Evolutionary conservation across 30 jellyfish, hydroid and myxozoan species (phyloP).

Genomic region (Cassiopea andromeda): DNA sequence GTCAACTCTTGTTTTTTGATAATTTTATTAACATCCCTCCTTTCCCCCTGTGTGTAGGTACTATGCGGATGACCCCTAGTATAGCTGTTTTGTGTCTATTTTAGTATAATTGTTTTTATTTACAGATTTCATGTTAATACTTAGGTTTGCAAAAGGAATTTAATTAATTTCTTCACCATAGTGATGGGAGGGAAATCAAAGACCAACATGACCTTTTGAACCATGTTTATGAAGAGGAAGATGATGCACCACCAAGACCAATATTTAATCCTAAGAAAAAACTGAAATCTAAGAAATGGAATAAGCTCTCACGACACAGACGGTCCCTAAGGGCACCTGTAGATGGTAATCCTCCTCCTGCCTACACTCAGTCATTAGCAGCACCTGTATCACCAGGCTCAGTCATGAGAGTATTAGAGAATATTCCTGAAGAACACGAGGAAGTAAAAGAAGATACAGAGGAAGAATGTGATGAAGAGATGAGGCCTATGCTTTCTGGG

Average conservation of each 20-base stretch:
- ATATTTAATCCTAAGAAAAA: constrained; percentile 81
- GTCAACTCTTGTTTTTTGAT: too few relatives aligned
- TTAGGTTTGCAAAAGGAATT: too few relatives aligned
- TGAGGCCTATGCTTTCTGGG: constrained; percentile 54
- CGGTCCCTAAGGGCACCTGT: constrained; percentile 51
- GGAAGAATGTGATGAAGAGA: constrained; percentile 65
- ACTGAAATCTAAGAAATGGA: constrained; percentile 67
- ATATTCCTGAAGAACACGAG: constrained; percentile 89
- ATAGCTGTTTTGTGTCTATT: too few relatives aligned
- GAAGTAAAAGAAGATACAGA: constrained; percentile 71
- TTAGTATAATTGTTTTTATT: too few relatives aligned
- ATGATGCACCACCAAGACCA: constrained; percentile 84
- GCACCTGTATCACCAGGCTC: constrained; percentile 82
- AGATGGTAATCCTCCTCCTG: constrained; percentile 77
- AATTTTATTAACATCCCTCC: too few relatives aligned
- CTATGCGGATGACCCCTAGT: too few relatives aligned
- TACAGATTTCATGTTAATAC: too few relatives aligned
- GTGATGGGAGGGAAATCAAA: constrained; percentile 44
- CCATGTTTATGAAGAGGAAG: constrained; percentile 74
- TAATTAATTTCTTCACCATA: constrained; percentile 3
- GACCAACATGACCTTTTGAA: constrained; percentile 68
- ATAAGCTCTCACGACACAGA: constrained; percentile 60
- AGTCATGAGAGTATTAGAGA: constrained; percentile 69
- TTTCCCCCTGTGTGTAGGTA: too few relatives aligned
- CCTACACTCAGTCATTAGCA: constrained; percentile 54